phyloP scores from a whole-genome alignment of 2,888 invertebrate genomes.

The Chymomyza amoena region DNA sequence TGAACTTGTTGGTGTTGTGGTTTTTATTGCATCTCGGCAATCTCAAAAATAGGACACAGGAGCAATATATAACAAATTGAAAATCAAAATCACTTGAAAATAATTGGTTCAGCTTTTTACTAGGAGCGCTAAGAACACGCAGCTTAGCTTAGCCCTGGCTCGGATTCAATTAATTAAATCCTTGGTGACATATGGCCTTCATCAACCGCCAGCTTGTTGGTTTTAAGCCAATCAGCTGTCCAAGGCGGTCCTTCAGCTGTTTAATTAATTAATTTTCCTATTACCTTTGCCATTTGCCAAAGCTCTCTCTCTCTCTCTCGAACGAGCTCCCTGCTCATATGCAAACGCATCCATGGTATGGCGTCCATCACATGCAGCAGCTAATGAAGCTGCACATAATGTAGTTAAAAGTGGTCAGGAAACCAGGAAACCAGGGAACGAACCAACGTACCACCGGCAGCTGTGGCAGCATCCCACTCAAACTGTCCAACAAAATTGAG shows the following conservation, averaged over 20 bases:
- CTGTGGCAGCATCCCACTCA: neutral
- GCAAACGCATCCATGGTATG: too few relatives aligned
- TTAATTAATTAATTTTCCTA: neutral
- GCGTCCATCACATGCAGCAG: neutral
- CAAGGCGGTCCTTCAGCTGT: neutral
- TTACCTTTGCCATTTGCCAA: neutral
- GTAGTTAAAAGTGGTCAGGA: neutral
- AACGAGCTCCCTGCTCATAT: neutral
- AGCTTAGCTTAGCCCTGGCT: neutral
- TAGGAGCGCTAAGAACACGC: too few relatives aligned
- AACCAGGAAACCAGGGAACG: neutral
- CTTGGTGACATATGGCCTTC: neutral
- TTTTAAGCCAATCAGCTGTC: neutral
- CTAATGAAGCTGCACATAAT: neutral
- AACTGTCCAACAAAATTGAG: neutral
- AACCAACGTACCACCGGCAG: neutral
- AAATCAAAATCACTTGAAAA: neutral
- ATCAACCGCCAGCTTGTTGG: neutral
- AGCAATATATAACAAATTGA: too few relatives aligned
- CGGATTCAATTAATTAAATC: neutral
- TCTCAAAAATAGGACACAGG: too few relatives aligned
- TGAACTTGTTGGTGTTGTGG: too few relatives aligned
- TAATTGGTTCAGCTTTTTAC: neutral
- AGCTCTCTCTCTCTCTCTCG: neutral
- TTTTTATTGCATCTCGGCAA: too few relatives aligned